Conservation (phyloP, 2,888 invertebrate genomes). For the Siphlonurus alternatus region DNA sequence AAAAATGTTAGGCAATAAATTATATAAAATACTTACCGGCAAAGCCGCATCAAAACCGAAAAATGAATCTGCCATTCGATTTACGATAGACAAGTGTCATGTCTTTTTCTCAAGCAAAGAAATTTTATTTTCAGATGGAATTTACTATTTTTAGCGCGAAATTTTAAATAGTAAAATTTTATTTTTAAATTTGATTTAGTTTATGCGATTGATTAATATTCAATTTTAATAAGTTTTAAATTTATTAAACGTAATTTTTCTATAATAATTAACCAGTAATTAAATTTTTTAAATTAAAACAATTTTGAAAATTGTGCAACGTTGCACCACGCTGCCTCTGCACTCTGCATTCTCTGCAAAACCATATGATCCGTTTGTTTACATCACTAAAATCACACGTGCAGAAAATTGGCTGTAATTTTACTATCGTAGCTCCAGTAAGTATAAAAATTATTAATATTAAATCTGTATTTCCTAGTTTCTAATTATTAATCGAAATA, state of each 20-base stretch:
- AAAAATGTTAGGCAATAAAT: background rate
- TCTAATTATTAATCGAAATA: too few species aligned
- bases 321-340: background rate
- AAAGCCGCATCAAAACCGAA: conserved; percentile 66
- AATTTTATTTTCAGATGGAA: background rate
- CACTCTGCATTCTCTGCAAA: too few species aligned
- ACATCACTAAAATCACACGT: background rate
- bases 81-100: background rate
- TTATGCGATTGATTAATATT: too few species aligned
- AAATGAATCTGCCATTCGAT: conserved; percentile 70
- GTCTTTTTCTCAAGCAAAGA: background rate
- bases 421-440: too few species aligned
- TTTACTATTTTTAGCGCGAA: background rate
- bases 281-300: too few species aligned
- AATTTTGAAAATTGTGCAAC: background rate
- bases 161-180: background rate
- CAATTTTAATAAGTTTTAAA: too few species aligned
- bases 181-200: background rate
- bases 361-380: background rate
- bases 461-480: too few species aligned
- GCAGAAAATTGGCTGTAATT: too few species aligned
- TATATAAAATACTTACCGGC: conserved; percentile 42
- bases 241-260: too few species aligned
- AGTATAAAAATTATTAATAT: too few species aligned
- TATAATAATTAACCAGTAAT: too few species aligned